Evolutionary conservation across 2,113 vertebrate genomes (phyloP).

Genomic region (Erpornis zantholeuca): DNA sequence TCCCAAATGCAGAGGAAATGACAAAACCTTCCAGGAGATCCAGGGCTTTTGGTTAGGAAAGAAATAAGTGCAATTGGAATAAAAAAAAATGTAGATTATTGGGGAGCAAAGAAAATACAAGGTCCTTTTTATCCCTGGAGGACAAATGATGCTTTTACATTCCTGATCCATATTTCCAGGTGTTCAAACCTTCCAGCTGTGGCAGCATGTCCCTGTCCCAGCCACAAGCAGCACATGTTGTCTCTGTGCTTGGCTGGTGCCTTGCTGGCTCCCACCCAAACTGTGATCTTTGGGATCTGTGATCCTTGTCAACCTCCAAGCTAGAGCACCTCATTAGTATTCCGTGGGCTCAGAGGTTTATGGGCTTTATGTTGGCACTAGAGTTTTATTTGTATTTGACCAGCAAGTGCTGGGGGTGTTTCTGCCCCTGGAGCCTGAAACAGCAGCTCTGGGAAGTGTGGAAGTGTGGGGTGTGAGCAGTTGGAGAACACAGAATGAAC

Average conservation of each 20-base stretch:
- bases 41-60: not conserved
- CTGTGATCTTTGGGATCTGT: not conserved
- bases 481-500: not conserved
- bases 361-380: not conserved
- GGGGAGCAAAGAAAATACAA: not conserved
- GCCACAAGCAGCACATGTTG: rapidly evolving
- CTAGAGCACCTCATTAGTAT: not conserved
- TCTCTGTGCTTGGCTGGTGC: rapidly evolving
- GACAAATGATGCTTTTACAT: not conserved
- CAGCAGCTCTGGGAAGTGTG: not conserved
- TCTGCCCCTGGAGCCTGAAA: not conserved
- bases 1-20: not conserved
- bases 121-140: not conserved
- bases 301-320: not conserved
- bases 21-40: not conserved
- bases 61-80: not conserved
- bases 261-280: not conserved
- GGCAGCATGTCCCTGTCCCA: not conserved
- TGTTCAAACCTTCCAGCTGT: not conserved
- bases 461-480: not conserved
- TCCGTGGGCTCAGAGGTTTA: not conserved
- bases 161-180: not conserved
- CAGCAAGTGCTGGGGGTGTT: not conserved
- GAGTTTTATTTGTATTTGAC: not conserved
- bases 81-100: not conserved